phyloP scores from a whole-genome alignment of 2,113 vertebrate genomes.

The Lycocorax pyrrhopterus region DNA sequence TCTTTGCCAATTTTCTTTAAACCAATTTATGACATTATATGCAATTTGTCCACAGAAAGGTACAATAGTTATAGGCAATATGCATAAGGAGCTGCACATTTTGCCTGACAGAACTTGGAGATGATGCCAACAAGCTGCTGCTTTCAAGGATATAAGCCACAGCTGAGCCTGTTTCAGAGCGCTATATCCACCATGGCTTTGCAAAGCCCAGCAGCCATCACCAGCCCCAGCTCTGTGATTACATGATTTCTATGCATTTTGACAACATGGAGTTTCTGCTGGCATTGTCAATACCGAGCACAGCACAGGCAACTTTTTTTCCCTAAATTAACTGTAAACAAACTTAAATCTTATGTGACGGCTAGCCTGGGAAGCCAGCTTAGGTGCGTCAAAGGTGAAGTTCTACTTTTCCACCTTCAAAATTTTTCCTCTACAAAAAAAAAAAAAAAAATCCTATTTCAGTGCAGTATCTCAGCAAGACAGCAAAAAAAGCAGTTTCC shows the following conservation, averaged over 20 bases:
- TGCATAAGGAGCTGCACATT: background rate
- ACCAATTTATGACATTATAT: background rate
- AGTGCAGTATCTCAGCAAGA: background rate
- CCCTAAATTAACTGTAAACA: background rate
- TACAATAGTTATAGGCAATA: background rate
- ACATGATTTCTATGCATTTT: background rate
- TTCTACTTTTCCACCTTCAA: background rate
- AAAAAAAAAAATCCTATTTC: background rate
- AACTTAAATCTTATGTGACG: background rate
- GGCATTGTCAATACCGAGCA: background rate
- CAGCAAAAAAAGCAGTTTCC: background rate
- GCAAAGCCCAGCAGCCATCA: background rate
- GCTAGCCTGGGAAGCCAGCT: background rate
- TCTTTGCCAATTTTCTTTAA: background rate
- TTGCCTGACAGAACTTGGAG: background rate
- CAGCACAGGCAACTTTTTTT: background rate
- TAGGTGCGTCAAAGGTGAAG: background rate
- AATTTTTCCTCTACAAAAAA: background rate
- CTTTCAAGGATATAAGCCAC: background rate
- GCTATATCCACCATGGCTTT: background rate
- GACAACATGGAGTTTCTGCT: background rate
- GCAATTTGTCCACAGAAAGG: background rate
- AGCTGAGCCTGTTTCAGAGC: background rate
- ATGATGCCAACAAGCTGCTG: background rate
- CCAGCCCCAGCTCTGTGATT: background rate